Conservation (phyloP, 2,888 invertebrate genomes). For the Pristionchus entomophagus region DNA sequence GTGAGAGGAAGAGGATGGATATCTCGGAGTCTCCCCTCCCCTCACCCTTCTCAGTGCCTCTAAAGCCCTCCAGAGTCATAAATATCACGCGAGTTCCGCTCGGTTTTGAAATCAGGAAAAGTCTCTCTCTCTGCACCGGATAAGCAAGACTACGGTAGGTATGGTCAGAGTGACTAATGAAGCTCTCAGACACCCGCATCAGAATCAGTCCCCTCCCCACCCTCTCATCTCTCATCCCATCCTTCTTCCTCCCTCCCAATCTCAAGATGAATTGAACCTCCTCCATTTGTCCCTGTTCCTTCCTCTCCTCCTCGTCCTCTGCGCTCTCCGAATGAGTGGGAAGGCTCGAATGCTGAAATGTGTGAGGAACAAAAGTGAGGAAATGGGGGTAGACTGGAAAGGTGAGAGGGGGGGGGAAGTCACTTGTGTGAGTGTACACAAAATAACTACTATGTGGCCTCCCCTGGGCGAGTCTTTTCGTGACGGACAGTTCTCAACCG, state of each 20-base stretch:
- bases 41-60: background rate
- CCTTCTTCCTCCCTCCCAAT: background rate
- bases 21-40: background rate
- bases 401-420: background rate
- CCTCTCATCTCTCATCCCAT: background rate
- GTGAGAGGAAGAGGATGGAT: background rate
- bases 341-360: constrained; percentile 17
- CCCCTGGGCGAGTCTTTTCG: background rate
- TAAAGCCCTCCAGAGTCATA: background rate
- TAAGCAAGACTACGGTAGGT: background rate
- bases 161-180: background rate
- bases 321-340: constrained; percentile 39
- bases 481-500: background rate
- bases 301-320: constrained; percentile 31
- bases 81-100: background rate
- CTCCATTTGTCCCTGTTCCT: background rate
- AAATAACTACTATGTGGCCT: background rate
- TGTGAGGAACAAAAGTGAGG: background rate
- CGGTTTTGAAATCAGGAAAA: background rate
- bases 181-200: background rate
- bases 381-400: background rate
- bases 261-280: background rate
- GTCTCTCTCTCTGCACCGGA: background rate
- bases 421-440: background rate
- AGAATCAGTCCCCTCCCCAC: background rate